A percentile compares a stretch with the other conserved stretches of the same genome.
These are phyloP conservation scores for Choristoneura fumiferana DNA, from an alignment of 1,140 invertebrate genomes.

Conservation along the genomic window DNA sequence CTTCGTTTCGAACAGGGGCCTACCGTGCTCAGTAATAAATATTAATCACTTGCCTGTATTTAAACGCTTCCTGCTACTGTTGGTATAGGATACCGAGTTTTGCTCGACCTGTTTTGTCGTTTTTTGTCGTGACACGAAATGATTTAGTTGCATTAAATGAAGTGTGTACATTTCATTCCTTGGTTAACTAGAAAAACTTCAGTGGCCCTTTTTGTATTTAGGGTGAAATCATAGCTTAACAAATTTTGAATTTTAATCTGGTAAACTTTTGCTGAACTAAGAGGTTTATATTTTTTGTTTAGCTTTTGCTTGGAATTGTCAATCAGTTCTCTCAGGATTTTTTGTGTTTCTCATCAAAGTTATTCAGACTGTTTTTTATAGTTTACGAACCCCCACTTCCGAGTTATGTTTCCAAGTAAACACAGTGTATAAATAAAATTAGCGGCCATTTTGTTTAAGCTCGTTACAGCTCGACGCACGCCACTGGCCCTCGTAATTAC, in stretches of 20 bases:
- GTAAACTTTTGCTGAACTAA: too few species aligned
- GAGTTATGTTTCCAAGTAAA: slow-evolving; percentile 27
- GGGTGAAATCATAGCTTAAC: too few species aligned
- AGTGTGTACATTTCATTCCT: too few species aligned
- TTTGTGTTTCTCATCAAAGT: too few species aligned
- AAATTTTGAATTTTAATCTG: too few species aligned
- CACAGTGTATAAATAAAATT: slow-evolving; percentile 63
- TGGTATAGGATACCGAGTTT: slow-evolving; percentile 20
- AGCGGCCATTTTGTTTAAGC: slow-evolving; percentile 74
- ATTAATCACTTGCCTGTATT: slow-evolving; percentile 68
- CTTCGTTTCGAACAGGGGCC: slow-evolving; percentile 15
- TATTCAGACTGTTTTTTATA: too few species aligned
- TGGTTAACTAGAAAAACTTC: too few species aligned
- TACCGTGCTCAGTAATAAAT: slow-evolving; percentile 60
- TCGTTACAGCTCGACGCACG: slow-evolving; percentile 74
- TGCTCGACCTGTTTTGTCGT: slow-evolving; percentile 13
- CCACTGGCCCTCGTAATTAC: slow-evolving; percentile 73
- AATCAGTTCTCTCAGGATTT: too few species aligned
- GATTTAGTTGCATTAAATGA: background rate
- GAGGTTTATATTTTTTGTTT: too few species aligned
- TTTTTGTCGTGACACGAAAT: slow-evolving; percentile 4
- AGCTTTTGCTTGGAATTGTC: too few species aligned
- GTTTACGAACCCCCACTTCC: slow-evolving; percentile 25
- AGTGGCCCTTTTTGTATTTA: too few species aligned
- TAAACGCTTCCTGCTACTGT: slow-evolving; percentile 70